These are phyloP conservation scores for Epinephelus moara DNA, from an alignment of 2,113 vertebrate species.

Conservation along the genomic window DNA sequence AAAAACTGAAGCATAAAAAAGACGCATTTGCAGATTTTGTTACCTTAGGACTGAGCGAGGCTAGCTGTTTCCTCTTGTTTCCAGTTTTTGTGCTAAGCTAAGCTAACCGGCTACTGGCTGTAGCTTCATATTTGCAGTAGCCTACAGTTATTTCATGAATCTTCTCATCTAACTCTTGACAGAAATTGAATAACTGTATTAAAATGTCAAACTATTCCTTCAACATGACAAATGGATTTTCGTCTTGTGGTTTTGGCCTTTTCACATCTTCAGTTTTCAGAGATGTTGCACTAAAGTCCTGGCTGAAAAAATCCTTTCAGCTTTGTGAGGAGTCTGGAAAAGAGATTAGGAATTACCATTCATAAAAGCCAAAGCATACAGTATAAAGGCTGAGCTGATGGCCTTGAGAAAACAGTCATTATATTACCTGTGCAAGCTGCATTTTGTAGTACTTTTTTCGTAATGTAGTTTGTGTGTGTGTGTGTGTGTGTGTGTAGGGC, in stretches of 20 bases:
- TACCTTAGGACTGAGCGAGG: background rate
- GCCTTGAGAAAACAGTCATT: background rate
- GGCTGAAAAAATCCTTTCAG: background rate
- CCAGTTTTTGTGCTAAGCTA: background rate
- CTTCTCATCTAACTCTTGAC: background rate
- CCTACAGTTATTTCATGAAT: no score
- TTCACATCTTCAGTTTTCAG: background rate
- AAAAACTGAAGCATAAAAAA: background rate
- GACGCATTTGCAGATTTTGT: background rate
- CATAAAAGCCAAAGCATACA: background rate
- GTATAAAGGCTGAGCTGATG: background rate
- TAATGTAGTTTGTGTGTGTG: background rate
- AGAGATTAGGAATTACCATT: background rate
- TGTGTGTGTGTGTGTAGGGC: constrained; percentile 81
- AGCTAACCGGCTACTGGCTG: background rate
- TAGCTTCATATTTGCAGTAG: background rate
- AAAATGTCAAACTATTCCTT: background rate
- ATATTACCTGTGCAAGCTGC: background rate
- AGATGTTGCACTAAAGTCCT: background rate
- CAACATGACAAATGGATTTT: background rate
- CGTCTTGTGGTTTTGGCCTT: background rate
- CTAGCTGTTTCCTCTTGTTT: background rate
- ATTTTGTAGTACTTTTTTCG: background rate
- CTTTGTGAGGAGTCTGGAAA: background rate
- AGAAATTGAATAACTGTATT: background rate